Conservation (phyloP, 1,140 invertebrate species). For the Ladona fulva region DNA sequence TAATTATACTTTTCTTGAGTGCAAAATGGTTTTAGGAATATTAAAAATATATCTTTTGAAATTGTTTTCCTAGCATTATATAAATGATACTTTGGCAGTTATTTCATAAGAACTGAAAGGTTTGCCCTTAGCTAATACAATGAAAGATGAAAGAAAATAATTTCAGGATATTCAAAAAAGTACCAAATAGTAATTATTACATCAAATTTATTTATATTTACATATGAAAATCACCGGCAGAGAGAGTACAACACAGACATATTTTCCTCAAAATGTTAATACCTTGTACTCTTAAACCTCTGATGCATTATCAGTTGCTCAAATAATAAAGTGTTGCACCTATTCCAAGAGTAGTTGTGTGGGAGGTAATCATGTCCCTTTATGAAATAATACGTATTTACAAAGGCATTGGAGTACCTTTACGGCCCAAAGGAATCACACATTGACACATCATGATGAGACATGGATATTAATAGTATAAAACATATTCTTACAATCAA, state of each 20-base stretch:
- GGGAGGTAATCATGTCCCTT: slow-evolving; percentile 3
- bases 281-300: neutral
- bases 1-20: no score
- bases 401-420: neutral
- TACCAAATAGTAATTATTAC: neutral
- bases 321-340: neutral
- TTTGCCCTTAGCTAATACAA: no score
- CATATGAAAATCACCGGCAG: neutral
- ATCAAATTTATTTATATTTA: slow-evolving; percentile 1
- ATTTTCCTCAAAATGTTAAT: neutral
- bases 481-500: slow-evolving; percentile 4
- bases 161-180: neutral
- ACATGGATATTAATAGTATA: slow-evolving; percentile 11
- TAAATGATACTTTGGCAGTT: no score
- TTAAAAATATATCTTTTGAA: no score
- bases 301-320: slow-evolving; percentile 5
- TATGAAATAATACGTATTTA: slow-evolving; percentile 11
- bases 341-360: neutral
- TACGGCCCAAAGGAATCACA: neutral
- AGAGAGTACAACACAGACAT: neutral
- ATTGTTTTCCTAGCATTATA: no score
- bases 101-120: no score
- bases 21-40: no score
- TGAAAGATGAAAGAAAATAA: no score
- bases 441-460: neutral